Evolutionary conservation across 2,888 invertebrate species (phyloP), one percentile per base, ranked within the genome.

Genomic region (Cordilura impudica): DNA sequence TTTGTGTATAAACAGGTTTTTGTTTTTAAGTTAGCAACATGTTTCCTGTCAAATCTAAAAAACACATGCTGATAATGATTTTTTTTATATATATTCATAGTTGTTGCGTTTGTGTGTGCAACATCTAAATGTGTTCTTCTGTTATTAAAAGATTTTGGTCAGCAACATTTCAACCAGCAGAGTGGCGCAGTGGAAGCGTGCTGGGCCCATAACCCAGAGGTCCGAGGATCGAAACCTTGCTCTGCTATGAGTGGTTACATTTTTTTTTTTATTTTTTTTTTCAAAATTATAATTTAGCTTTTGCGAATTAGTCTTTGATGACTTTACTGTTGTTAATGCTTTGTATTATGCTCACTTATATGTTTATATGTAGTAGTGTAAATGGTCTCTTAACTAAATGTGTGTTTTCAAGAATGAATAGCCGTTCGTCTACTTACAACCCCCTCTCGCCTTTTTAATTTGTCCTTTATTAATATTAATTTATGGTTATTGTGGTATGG

Each of bases 101-200:
- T 23, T n/a, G 19, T 65, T 29, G n/a, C n/a, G n/a, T n/a, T n/a
- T n/a, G n/a, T n/a, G n/a, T n/a, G n/a, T n/a, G n/a, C n/a, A n/a
- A n/a, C n/a, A n/a, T n/a, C n/a, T n/a, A n/a, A 14, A 1, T 14
- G n/a, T n/a, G n/a, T n/a, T 14, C 2, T 1, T 2, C 8, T 66
- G 2, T 51, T 56, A 2, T 29, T 6, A 0, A 3, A 10, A 23
- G n/a, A n/a, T n/a, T n/a, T 45, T 61, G 45, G 60, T 0, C 49
- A 54, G 1, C 1, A 8, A 0, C 0, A 0, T 0, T 0, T 0
- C 2, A 61, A 45, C 26, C 78, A 93, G 93, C 93, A 94, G 93
- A 93, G 93, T 94, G 93, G 94, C 93, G 94, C 93, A 94, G 93
- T 93, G 93, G 94, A 93, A 93, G 93, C 93, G 93, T 93, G 93